Base-by-base conservation (phyloP, 2,888 invertebrate species). In the Sphinx pinastri region DNA sequence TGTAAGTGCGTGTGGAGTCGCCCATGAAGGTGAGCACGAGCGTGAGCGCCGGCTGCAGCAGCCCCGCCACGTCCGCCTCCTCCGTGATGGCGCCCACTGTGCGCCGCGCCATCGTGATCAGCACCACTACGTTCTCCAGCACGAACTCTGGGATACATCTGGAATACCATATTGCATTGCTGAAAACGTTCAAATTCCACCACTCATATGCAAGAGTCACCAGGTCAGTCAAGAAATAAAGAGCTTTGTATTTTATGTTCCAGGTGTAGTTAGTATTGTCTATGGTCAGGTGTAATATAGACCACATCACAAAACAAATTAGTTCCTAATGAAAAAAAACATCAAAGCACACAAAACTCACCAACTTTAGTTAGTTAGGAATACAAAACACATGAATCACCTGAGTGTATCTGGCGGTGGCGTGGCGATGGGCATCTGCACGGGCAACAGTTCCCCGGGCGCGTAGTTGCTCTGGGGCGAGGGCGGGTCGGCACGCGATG, bases 61-160 rank as follows among this genome's bases (percentile, higher is more conserved):
- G 95, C 1, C 94, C 94, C 38, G 95, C 94, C 8, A 96, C 95
- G 75, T 96, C 95, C 38, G 95, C 95, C 81, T 97, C 97, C 66
- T 97, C 95, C 0, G 95, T 88, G 70, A 82, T 76, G 0, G 87
- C 88, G 63, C 88, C 88, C 16, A 82, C 84, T 66, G 96, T 96
- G 13, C 96, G 95, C 38, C 96, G 95, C 78, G 97, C 91, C 88
- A 98, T 96, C 75, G 97, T 96, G 77, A 98, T 94, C 86, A 97
- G 96, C 69, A 97, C 96, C 49, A 97, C 96, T 68, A 98, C 95
- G 88, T 99, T 99, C 88, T 98, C 98, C 67, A 98, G 92, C 52
- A 99, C 94, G 85, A 97, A 97, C 89, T 99, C 99, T 59, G 99
- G 99, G 83, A 99, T 95, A 85, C 97, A 98, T 83, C 97, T 97